phyloP scores from a whole-genome alignment of 2,797 vertebrate genomes.

The Threskiornis aethiopicus region DNA sequence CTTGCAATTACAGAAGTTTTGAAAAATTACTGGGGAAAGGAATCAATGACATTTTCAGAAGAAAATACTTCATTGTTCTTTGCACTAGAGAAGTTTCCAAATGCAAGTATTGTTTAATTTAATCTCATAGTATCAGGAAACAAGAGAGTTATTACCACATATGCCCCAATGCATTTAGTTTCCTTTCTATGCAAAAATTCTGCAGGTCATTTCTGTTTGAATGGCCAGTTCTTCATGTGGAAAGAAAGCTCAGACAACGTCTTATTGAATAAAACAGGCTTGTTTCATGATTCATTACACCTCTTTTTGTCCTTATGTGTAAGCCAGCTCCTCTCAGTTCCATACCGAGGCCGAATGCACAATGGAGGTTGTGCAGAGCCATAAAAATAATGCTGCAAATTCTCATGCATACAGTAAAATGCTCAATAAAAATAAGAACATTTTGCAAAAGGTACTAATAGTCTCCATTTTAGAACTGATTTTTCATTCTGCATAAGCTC shows the following conservation, averaged over 20 bases:
- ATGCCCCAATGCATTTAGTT: background rate
- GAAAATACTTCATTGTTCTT: background rate
- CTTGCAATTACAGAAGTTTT: background rate
- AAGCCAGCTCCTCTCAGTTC: slow-evolving; percentile 36
- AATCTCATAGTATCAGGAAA: background rate
- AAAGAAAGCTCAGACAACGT: slow-evolving; percentile 50
- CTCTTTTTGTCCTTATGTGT: slow-evolving; percentile 21
- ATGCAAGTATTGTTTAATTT: slow-evolving; percentile 29
- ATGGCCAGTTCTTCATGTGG: slow-evolving; percentile 49
- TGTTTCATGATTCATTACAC: slow-evolving; percentile 67
- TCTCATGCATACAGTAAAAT: slow-evolving; percentile 17
- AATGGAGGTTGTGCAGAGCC: background rate
- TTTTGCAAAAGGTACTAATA: slow-evolving; percentile 42
- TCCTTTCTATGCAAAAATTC: slow-evolving; percentile 53
- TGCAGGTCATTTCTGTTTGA: slow-evolving; percentile 58
- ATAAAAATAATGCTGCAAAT: slow-evolving; percentile 22
- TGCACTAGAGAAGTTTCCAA: background rate
- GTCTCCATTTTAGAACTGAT: slow-evolving; percentile 9
- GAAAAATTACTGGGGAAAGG: background rate
- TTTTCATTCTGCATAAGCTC: background rate
- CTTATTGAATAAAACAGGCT: slow-evolving; percentile 60
- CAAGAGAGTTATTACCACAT: background rate
- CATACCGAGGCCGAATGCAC: background rate
- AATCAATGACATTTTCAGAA: background rate
- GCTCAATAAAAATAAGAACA: slow-evolving; percentile 35